Evolutionary conservation across 2,888 invertebrate species (phyloP), one percentile per base, ranked within the genome.

Genomic region (Cephalotes varians): DNA sequence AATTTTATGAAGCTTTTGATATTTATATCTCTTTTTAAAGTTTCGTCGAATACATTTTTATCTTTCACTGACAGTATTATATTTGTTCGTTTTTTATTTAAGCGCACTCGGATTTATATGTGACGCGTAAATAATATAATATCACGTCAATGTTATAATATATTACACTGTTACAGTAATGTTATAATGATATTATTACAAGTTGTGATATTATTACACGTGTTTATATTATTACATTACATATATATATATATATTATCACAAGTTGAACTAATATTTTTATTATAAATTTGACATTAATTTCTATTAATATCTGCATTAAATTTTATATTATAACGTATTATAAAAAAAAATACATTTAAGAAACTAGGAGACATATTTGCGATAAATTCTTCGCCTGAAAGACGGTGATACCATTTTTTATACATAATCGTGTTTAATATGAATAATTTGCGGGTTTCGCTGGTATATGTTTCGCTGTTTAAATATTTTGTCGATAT

Each of bases 401-500:
- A 56, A 51, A 51, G 7, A 44, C 1, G 28, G 21, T 21, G 21
- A 44, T 31, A 25, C 9, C 21, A 37, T 65, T 51, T 2, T 40
- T 76, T 40, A n/a, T n/a, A 21, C 34, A 25, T 51, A 76, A 40
- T 76, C n/a, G 7, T 77, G 25, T 37, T 51, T 51, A 37, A 74
- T 64, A 76, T 25, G 54, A 40, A 10, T 69, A 77, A 56, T 65
- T 15, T 15, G 15, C 21, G 56, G 31, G 25, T 71, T 56, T 44
- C 44, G 15, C 4, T 25, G 77, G 12, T 44, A 7, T 74, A 28
- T 40, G 28, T n/a, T 40, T n/a, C n/a, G 37, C 15, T 37, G 69
- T 77, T 77, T 77, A 69, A 77, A 77, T 77, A 77, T 69, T 34
- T 71, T 40, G 25, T 25, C 34, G 77, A 44, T 56, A 54, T 77